Conservation (phyloP, 2,797 vertebrate species). For the Microchirus variegatus region DNA sequence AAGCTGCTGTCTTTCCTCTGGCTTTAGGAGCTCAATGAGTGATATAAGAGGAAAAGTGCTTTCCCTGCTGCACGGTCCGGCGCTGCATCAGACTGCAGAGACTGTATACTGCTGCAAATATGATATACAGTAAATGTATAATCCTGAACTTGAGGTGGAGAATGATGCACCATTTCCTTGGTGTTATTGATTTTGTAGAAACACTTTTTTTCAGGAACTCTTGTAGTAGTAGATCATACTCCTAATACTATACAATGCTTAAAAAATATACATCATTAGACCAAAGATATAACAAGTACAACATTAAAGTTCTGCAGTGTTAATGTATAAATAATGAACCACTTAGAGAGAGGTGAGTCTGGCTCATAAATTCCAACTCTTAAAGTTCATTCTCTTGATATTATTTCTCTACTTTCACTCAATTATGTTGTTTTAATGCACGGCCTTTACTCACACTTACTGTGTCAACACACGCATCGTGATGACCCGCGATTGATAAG, state of each 20-base stretch:
- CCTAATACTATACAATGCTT: no score
- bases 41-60: not conserved
- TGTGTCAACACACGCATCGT: no score
- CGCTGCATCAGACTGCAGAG: conserved; percentile 12
- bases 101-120: conserved; percentile 1
- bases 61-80: conserved; percentile 2
- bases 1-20: conserved; percentile 28
- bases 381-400: no score
- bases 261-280: no score
- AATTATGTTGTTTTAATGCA: no score
- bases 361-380: no score
- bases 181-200: not conserved
- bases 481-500: no score
- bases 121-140: not conserved
- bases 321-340: not conserved
- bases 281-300: not conserved
- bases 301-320: not conserved
- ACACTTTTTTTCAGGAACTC: not conserved
- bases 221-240: no score
- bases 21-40: conserved; percentile 14
- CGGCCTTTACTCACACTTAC: no score
- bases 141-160: not conserved
- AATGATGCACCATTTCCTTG: not conserved
- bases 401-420: no score
- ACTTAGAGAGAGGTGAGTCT: not conserved